Evolutionary conservation across 2,888 invertebrate genomes (phyloP), one percentile per base, ranked within the genome.

Genomic region (Ornithoptera alexandrae): DNA sequence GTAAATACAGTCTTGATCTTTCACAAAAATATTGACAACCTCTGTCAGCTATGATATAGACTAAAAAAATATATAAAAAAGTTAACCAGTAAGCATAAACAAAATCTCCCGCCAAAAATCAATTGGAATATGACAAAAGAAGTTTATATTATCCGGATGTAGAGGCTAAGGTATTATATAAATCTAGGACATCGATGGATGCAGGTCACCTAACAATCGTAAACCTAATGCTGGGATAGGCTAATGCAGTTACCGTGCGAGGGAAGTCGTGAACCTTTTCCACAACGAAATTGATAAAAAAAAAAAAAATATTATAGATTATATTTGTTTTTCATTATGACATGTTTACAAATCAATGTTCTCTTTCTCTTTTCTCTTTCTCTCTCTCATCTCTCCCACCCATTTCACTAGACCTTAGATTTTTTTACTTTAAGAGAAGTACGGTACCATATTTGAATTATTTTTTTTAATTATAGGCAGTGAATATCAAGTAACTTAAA

Each of bases 61-160:
- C 24, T 62, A 53, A 20, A 63, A 30, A 62, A 59, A 50, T 53
- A 36, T 56, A 68, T 39, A 42, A 62, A 62, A 39, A 6, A 39
- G 56, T 22, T 24, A 65, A 42, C 42, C 22, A 30, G 57, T 42
- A 50, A 24, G 39, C 39, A 39, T 39, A 39, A 39, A 39, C 39
- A 58, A 63, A 64, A 22, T 24, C 4, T 12, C 62, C 61, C 69
- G 42, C 50, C 30, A 20, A 60, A 42, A 53, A 18, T 39, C 39
- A 39, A 39, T 4, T 69, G 69, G 65, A 69, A 69, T 69, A 65
- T 65, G 24, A 63, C 30, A 63, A 22, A 20, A n/a, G 30, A 17
- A 30, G 17, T 2, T 42, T 36, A 60, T 50, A 18, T 22, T 53
- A 24, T 50, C 42, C 18, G 57, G 42, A 17, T 4, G 46, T 22